phyloP scores from a whole-genome alignment of 2,888 invertebrate genomes.

The Meiosimyza platycephala region DNA sequence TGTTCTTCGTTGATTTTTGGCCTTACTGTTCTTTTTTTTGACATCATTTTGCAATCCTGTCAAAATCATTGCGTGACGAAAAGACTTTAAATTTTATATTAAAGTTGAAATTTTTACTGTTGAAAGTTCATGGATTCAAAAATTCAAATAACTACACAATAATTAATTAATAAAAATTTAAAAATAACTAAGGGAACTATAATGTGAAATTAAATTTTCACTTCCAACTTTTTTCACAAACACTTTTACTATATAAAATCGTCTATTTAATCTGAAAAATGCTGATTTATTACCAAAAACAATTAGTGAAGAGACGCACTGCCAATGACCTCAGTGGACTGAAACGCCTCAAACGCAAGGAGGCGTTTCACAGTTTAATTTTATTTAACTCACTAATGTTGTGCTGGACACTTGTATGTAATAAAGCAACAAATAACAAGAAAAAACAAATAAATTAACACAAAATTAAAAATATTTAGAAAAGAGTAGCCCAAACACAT shows the following conservation, averaged over 20 bases:
- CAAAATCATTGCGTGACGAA: too few relatives aligned
- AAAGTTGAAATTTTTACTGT: too few relatives aligned
- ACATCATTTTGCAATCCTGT: too few relatives aligned
- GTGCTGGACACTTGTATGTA: not conserved
- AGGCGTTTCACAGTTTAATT: slow-evolving; percentile 12
- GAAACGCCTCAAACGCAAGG: not conserved
- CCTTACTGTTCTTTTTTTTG: too few relatives aligned
- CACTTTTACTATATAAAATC: too few relatives aligned
- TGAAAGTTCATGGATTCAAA: too few relatives aligned
- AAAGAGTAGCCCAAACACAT: too few relatives aligned
- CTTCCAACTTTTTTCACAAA: slow-evolving; percentile 5
- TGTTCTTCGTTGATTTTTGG: too few relatives aligned
- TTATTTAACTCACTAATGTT: not conserved
- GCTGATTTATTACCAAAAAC: slow-evolving; percentile 28
- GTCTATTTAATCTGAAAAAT: not conserved
- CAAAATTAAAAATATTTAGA: slow-evolving; percentile 14
- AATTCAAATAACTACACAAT: too few relatives aligned
- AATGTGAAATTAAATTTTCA: slow-evolving; percentile 1
- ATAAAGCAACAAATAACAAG: slow-evolving; percentile 6
- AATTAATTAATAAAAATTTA: too few relatives aligned
- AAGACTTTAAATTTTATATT: too few relatives aligned
- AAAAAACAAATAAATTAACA: slow-evolving; percentile 23
- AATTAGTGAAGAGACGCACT: slow-evolving; percentile 24
- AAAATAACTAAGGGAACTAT: not conserved
- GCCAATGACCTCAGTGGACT: not conserved